Evolutionary conservation across 2,888 invertebrate genomes (phyloP), one percentile per base, ranked within the genome.

Genomic region (Seira sanloemensis): DNA sequence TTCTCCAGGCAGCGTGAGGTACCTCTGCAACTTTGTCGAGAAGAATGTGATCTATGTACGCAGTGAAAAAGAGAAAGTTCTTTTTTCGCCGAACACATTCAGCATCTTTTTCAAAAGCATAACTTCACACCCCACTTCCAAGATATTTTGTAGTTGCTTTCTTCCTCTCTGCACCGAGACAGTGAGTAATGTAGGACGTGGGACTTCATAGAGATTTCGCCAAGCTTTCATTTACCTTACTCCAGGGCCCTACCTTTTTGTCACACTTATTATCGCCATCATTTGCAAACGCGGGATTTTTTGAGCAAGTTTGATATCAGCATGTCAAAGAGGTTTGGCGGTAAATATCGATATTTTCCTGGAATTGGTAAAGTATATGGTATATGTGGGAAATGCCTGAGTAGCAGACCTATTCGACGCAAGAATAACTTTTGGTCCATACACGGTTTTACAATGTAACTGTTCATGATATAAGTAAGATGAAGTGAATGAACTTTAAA

Each of bases 141-240:
- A 37, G 37, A 37, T 37, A 37, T 37, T 37, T 37, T 37, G 37
- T 37, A 37, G n/a, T n/a, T n/a, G n/a, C n/a, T n/a, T n/a, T 26
- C 66, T 66, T 24, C 58, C 12, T n/a, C 4, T 66, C 68, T 24
- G 23, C 24, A 27, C 19, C 23, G 16, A 58, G 71, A 81, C 81
- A 19, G 69, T 81, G 77, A 77, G 37, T 75, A 75, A 84, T 75
- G 76, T 76, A 26, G 26, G 82, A 72, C 67, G 77, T 66, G 76
- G 84, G 76, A 79, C 75, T 77, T 84, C 66, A 84, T 79, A 69
- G 72, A 71, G 76, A 84, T 79, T 76, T 79, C 25, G 12, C 75
- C 2, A n/a, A n/a, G n/a, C 21, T 62, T 69, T 78, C 62, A 24
- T 62, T 7, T n/a, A 5, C 46, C 72, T 23, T 12, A 4, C 37